phyloP scores from a whole-genome alignment of 2,888 invertebrate species.

The Ceraclea dissimilis region DNA sequence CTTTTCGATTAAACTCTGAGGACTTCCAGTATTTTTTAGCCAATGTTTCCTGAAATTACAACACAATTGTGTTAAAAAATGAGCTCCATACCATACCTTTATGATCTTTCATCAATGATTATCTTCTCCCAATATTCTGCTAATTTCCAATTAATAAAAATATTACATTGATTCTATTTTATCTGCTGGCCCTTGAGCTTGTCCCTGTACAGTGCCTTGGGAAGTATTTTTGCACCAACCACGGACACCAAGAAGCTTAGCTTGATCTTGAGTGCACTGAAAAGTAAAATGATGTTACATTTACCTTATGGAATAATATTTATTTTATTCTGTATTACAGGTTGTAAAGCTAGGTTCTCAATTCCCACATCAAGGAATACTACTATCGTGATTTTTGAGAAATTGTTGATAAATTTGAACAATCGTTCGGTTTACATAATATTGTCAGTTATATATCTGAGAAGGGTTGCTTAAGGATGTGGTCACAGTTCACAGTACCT shows the following conservation, averaged over 20 bases:
- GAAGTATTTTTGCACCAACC: conserved; percentile 71
- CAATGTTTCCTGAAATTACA: conserved; percentile 41
- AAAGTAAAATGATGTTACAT: neutral
- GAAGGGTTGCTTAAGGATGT: no score
- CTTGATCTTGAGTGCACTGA: conserved; percentile 59
- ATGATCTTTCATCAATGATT: neutral
- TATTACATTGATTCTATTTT: conserved; percentile 56
- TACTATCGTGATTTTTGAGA: no score
- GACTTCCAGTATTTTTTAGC: conserved; percentile 63
- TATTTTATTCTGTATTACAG: neutral
- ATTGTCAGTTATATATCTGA: no score
- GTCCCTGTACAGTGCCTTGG: conserved; percentile 59
- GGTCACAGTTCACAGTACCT: conserved; percentile 43
- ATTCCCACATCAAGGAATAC: no score
- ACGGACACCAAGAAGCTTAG: conserved; percentile 52
- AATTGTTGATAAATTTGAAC: no score
- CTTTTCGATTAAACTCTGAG: conserved; percentile 64
- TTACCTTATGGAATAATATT: no score
- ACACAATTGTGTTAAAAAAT: neutral
- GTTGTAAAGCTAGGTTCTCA: no score
- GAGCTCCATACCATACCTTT: neutral
- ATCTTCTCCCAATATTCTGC: no score
- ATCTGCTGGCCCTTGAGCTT: conserved; percentile 53
- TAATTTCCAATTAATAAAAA: no score
- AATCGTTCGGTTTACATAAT: no score